phyloP scores from a whole-genome alignment of 2,113 vertebrate species.

The Fukomys damarensis region DNA sequence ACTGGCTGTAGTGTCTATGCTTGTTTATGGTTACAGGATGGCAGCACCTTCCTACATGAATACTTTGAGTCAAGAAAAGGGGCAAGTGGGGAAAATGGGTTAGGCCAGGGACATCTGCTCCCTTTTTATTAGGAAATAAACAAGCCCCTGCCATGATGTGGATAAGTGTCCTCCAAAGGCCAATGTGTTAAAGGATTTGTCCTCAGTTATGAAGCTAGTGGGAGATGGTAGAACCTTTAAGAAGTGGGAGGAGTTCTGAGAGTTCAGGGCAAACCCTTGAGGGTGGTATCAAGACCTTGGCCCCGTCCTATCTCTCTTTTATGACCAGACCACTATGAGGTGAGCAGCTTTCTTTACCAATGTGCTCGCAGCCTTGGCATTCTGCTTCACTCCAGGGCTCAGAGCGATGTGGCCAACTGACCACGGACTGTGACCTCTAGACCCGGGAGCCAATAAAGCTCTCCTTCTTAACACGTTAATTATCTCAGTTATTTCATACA shows the following conservation, averaged over 20 bases:
- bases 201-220: background rate
- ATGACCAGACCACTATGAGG: background rate
- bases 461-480: background rate
- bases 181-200: background rate
- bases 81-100: background rate
- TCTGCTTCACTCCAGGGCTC: background rate
- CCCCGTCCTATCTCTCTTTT: background rate
- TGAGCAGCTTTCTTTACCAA: background rate
- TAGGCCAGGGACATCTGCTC: background rate
- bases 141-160: background rate
- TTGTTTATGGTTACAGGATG: background rate
- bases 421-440: background rate
- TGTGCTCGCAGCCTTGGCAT: too few relatives aligned
- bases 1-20: background rate
- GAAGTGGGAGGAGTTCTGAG: background rate
- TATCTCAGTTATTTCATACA: background rate
- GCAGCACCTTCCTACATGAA: background rate
- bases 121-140: constrained; percentile 12
- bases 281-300: background rate
- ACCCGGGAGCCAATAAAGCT: background rate
- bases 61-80: background rate
- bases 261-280: background rate
- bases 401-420: background rate
- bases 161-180: background rate
- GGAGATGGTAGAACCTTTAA: background rate